These are phyloP conservation scores for Sialis fuliginosa DNA, from an alignment of 2,888 invertebrate genomes.

Conservation along the genomic window DNA sequence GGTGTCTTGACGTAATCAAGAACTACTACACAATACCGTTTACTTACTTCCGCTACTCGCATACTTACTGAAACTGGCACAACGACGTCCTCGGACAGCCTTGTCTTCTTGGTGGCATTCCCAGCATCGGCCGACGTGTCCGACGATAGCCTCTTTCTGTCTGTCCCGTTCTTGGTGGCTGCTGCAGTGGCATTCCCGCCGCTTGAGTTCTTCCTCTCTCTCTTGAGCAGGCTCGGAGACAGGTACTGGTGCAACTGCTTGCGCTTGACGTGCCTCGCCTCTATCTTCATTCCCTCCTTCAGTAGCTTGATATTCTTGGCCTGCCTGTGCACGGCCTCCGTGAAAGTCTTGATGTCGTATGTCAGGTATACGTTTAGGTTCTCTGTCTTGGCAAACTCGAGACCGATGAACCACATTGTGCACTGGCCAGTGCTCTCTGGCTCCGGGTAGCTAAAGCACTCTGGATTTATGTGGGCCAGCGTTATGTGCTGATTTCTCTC, in stretches of 20 bases:
- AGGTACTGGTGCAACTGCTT: constrained; percentile 60
- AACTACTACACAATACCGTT: too few relatives aligned
- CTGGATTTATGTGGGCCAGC: constrained; percentile 90
- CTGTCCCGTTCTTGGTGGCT: constrained; percentile 12
- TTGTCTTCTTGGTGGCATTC: constrained; percentile 11
- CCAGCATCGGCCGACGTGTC: constrained; percentile 10
- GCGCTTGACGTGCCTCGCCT: constrained; percentile 75
- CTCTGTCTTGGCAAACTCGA: constrained; percentile 77
- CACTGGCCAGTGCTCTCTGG: constrained; percentile 38
- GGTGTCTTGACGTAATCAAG: too few relatives aligned
- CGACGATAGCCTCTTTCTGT: constrained; percentile 14
- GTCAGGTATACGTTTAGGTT: constrained; percentile 87
- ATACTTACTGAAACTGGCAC: too few relatives aligned
- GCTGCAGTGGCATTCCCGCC: neutral
- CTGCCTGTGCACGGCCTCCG: constrained; percentile 66
- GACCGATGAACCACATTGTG: constrained; percentile 96
- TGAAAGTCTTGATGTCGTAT: constrained; percentile 79
- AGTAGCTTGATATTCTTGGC: constrained; percentile 51
- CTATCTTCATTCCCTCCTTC: constrained; percentile 59
- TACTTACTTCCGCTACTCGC: too few relatives aligned
- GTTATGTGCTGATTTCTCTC: constrained; percentile 85
- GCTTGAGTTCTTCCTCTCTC: constrained; percentile 46
- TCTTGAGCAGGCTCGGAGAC: constrained; percentile 46
- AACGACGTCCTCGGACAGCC: constrained; percentile 9
- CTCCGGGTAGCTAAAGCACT: constrained; percentile 49